Evolutionary conservation across 2,113 vertebrate species (phyloP), one percentile per base, ranked within the genome.

Genomic region (Brachypodius melanocephalos): DNA sequence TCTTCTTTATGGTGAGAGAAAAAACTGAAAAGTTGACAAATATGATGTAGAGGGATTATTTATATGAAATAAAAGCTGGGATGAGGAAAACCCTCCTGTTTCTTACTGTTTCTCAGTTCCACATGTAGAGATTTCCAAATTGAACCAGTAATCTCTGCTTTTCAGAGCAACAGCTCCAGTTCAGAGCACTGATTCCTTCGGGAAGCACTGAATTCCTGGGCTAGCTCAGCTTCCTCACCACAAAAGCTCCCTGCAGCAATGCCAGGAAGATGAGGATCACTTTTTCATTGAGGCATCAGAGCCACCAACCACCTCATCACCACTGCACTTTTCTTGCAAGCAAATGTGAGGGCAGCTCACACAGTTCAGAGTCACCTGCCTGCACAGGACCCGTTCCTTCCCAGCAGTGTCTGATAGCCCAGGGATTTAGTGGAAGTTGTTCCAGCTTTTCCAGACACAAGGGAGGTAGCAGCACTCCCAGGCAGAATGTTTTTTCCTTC

Each of bases 31-130:
- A 74, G 71, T 46, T 88, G 48, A 59, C 66, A 71, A 89, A 80
- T 32, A 31, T 90, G 68, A 76, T 91, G 89, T 66, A 79, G 82
- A 67, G 51, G 68, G 55, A 40, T 93, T 96, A 86, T 95, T 96
- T 95, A 91, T 96, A 85, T 74, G 91, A 95, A 97, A 96, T 96
- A 95, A 97, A 96, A 88, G 48, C 46, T 89, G 65, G 46, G 55
- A 92, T 73, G 85, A 88, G 51, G 75, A 78, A 92, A 77, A 66
- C 36, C 34, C 17, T 78, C 14, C 62, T 6, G 69, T 75, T 89
- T 78, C 52, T 40, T 58, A 32, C 34, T 29, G 14, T 68, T 85
- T 89, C 69, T 92, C 46, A 25, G 45, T 32, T 59, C 38, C 46
- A 32, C 9, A 5, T 1, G 1, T 5, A 12, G n/a, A 42, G 19